Evolutionary conservation across 2,888 invertebrate species (phyloP).

Genomic region (Sarcophaga carnaria): DNA sequence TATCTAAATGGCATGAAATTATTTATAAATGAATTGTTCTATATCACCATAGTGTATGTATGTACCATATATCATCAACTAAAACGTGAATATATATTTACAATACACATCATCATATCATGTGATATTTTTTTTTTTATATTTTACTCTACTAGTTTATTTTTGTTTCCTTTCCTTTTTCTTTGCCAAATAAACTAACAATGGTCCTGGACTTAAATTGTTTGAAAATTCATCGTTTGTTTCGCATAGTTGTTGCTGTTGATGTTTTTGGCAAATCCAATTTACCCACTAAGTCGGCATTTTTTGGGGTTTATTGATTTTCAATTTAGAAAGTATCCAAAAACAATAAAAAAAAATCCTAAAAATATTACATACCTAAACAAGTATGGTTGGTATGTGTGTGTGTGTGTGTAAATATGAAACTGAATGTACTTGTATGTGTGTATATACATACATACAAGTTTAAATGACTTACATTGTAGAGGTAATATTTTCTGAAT

Average conservation of each 20-base stretch:
- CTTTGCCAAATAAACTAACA: constrained; percentile 65
- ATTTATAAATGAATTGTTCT: no score
- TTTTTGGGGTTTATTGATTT: constrained; percentile 77
- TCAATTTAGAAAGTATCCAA: constrained; percentile 61
- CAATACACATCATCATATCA: no score
- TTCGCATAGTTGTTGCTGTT: constrained; percentile 14
- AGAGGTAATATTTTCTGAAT: constrained; percentile 51
- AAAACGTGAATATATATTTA: no score
- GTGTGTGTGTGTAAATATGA: not conserved
- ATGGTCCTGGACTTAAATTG: constrained; percentile 67
- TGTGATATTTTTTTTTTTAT: no score
- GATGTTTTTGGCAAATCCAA: constrained; percentile 74
- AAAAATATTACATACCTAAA: no score
- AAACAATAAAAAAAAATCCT: not conserved
- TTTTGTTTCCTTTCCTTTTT: no score
- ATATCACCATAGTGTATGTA: no score
- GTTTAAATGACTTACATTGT: not conserved
- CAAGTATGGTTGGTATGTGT: no score
- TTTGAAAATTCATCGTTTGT: constrained; percentile 16
- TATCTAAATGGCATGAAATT: no score
- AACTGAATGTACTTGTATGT: not conserved
- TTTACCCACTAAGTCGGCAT: constrained; percentile 76
- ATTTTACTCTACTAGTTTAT: no score
- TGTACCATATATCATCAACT: no score
- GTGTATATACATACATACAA: not conserved